A percentile compares a stretch with the other conserved stretches of the same genome.
Evolutionary conservation across 2,797 vertebrate genomes (phyloP).

Genomic region (Nyctalus aviator): DNA sequence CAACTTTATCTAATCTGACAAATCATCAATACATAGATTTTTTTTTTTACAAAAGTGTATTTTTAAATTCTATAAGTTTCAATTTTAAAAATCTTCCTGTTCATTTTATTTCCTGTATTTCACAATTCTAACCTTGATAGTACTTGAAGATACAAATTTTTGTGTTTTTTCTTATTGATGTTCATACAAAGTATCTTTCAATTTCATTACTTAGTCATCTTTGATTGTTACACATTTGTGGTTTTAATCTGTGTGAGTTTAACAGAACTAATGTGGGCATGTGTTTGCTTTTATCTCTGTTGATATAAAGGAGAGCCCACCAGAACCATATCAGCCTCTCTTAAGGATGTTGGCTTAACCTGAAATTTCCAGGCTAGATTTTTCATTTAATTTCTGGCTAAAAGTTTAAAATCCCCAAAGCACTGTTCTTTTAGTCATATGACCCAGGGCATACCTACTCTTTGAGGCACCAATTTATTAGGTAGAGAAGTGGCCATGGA

Average conservation of each 20-base stretch:
- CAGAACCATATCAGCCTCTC: neutral
- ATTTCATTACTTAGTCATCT: neutral
- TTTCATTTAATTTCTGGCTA: neutral
- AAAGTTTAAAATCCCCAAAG: neutral
- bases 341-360: neutral
- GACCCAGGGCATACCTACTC: neutral
- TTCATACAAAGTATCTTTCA: neutral
- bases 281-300: neutral
- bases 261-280: neutral
- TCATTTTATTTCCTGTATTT: neutral
- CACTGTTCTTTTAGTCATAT: neutral
- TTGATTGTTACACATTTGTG: neutral
- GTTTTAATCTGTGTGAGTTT: neutral
- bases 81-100: neutral
- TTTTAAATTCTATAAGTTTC: neutral
- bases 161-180: neutral
- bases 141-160: neutral
- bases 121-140: neutral
- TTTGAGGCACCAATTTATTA: neutral
- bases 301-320: neutral
- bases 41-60: neutral
- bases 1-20: neutral
- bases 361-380: neutral
- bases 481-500: neutral
- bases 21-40: neutral